These are phyloP conservation scores for Pampus argenteus DNA, from an alignment of 2,797 vertebrate species.

Conservation along the genomic window DNA sequence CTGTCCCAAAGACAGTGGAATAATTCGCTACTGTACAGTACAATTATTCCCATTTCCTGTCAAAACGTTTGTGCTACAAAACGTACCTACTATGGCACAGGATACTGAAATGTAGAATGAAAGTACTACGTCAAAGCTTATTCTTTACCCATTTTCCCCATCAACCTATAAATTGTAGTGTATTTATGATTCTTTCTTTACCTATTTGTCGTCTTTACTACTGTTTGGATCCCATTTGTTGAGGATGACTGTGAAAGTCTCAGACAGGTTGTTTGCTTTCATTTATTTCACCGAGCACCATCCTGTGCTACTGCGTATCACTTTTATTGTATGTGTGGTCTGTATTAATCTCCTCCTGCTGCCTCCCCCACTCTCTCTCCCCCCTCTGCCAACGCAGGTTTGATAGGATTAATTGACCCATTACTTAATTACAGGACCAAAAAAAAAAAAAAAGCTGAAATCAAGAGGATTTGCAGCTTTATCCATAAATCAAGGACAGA, in stretches of 20 bases:
- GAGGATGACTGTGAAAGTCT: not conserved
- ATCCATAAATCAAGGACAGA: constrained; percentile 59
- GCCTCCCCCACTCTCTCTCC: constrained; percentile 37
- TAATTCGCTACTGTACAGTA: constrained; percentile 34
- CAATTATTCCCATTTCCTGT: constrained; percentile 34
- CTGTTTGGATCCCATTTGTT: not conserved
- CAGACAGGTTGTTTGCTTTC: not conserved
- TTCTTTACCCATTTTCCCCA: not conserved
- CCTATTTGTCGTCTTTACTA: no score
- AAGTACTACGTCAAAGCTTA: not conserved
- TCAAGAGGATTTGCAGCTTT: constrained; percentile 69
- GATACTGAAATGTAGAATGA: constrained; percentile 6
- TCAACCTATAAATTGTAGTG: not conserved
- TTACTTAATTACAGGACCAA: constrained; percentile 79
- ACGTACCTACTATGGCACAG: not conserved
- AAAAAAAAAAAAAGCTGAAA: constrained; percentile 68
- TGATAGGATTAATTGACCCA: constrained; percentile 78
- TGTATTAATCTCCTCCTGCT: constrained; percentile 57
- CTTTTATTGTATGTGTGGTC: constrained; percentile 30
- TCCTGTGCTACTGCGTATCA: constrained; percentile 2
- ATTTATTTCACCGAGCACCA: constrained; percentile 3
- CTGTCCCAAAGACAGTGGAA: constrained; percentile 17
- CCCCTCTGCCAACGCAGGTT: constrained; percentile 40
- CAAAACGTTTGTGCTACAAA: constrained; percentile 12
- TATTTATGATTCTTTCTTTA: not conserved